phyloP scores from a whole-genome alignment of 92 coral and sea anemone species.

The Micromussa lordhowensis region DNA sequence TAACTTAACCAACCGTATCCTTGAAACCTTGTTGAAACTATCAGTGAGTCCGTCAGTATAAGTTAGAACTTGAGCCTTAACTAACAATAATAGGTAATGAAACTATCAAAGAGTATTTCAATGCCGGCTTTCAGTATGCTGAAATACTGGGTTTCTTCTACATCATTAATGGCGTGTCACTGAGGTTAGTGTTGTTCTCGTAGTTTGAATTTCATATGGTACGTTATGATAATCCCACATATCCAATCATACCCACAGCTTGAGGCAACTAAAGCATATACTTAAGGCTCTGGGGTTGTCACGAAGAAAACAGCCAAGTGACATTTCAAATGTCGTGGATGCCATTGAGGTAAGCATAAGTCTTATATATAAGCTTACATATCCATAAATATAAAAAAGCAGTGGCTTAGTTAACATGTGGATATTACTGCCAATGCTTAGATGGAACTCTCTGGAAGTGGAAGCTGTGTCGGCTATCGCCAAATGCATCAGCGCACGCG shows the following conservation, averaged over 20 bases:
- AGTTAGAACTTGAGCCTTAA: constrained; percentile 7
- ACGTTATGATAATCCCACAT: not conserved
- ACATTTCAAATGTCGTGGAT: constrained; percentile 25
- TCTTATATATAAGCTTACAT: not conserved
- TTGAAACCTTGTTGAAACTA: not conserved
- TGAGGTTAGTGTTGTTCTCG: not conserved
- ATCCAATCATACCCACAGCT: not conserved
- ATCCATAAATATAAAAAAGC: not conserved
- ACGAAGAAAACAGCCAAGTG: constrained; percentile 36
- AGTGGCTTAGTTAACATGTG: no score
- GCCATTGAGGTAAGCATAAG: constrained; percentile 24
- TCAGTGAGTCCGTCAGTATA: no score
- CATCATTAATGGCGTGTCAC: constrained; percentile 20
- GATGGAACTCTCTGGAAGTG: constrained; percentile 33
- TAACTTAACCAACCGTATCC: not conserved
- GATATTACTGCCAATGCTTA: not conserved
- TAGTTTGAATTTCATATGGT: constrained; percentile 4
- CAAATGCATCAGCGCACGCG: constrained; percentile 39
- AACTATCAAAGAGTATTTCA: constrained; percentile 2
- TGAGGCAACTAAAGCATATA: constrained; percentile 26
- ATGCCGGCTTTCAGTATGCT: constrained; percentile 19
- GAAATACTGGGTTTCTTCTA: constrained; percentile 21
- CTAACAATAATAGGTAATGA: constrained; percentile 12
- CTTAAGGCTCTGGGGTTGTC: constrained; percentile 15
- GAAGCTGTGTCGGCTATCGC: constrained; percentile 42